Evolutionary conservation across 2,888 invertebrate species (phyloP).

Genomic region (Dorcus parallelipipedus): DNA sequence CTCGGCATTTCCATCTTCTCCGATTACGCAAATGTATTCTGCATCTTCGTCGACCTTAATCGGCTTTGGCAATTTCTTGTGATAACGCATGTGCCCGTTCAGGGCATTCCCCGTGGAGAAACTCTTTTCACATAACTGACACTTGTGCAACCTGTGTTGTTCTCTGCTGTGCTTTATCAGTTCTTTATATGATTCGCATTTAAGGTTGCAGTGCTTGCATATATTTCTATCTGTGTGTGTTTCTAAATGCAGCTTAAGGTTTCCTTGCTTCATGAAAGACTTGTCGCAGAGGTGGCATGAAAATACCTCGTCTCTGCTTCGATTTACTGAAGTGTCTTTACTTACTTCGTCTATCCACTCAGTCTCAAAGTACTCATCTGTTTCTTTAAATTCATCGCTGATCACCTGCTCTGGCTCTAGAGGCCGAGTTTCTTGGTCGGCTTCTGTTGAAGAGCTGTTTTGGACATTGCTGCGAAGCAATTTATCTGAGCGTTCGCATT

Average conservation of each 20-base stretch:
- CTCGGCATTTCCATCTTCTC: neutral
- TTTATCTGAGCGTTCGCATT: constrained; percentile 9
- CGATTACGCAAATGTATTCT: constrained; percentile 13
- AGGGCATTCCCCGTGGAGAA: constrained; percentile 9
- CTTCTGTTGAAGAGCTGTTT: neutral
- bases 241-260: constrained; percentile 10
- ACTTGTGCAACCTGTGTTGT: constrained; percentile 4
- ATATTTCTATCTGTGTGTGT: constrained; percentile 10
- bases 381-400: neutral
- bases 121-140: constrained; percentile 12
- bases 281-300: constrained; percentile 4
- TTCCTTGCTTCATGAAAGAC: constrained; percentile 6
- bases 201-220: constrained; percentile 5
- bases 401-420: no score
- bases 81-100: constrained; percentile 10
- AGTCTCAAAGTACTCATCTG: neutral
- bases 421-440: no score
- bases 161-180: constrained; percentile 7
- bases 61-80: constrained; percentile 1
- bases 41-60: constrained; percentile 7
- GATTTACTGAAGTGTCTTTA: neutral
- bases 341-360: constrained; percentile 1
- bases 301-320: constrained; percentile 3
- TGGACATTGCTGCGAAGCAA: neutral
- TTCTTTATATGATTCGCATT: constrained; percentile 4